phyloP scores from a whole-genome alignment of 2,113 vertebrate species.

The Epinephelus lanceolatus region DNA sequence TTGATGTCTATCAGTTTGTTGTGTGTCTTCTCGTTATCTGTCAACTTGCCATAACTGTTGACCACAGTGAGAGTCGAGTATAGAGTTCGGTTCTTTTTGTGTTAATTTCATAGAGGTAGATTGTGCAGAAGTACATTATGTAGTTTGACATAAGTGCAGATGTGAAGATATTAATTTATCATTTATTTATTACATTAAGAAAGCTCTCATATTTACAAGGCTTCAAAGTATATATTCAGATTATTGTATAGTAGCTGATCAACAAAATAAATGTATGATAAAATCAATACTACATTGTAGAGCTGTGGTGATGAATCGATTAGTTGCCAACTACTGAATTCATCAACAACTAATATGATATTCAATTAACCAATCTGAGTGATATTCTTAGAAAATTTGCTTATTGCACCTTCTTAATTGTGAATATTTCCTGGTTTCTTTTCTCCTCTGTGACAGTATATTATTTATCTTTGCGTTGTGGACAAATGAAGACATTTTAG shows the following conservation, averaged over 20 bases:
- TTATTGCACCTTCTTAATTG: too few relatives aligned
- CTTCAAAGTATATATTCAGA: neutral
- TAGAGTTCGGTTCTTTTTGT: neutral
- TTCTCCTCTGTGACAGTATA: too few relatives aligned
- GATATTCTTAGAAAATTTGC: too few relatives aligned
- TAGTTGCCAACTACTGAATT: too few relatives aligned
- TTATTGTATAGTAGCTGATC: neutral
- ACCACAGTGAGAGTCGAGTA: neutral
- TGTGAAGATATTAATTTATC: neutral
- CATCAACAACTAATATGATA: too few relatives aligned
- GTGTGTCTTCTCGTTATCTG: neutral
- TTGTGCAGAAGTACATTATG: neutral
- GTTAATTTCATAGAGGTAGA: neutral
- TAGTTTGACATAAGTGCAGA: neutral
- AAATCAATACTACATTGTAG: neutral
- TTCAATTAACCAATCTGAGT: too few relatives aligned
- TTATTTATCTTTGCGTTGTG: too few relatives aligned
- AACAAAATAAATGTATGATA: neutral
- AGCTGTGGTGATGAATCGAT: too few relatives aligned
- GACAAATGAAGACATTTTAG: too few relatives aligned
- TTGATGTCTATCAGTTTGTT: slow-evolving; percentile 11
- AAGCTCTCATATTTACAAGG: neutral
- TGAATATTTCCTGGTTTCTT: too few relatives aligned
- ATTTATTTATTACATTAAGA: neutral
- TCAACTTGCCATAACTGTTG: neutral